Percentiles rank a stretch among this genome's conserved stretches.
phyloP scores from a whole-genome alignment of 2,888 invertebrate genomes.

The Nebria salina region DNA sequence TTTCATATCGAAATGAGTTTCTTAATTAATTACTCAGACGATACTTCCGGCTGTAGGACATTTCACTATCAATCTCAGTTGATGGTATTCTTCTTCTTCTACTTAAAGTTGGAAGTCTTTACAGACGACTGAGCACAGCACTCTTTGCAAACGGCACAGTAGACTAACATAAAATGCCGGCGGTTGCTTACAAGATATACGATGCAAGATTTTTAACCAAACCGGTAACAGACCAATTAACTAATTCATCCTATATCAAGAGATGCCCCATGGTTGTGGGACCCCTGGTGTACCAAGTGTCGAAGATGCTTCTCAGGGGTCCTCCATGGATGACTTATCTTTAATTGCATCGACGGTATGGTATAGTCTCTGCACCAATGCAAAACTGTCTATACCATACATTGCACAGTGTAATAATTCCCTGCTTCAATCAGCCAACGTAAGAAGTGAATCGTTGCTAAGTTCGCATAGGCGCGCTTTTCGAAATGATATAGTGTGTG shows the following conservation, averaged over 20 bases:
- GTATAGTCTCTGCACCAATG: conserved; percentile 26
- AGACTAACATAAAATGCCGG: not conserved
- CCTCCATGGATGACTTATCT: conserved; percentile 41
- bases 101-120: not conserved
- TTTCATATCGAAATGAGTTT: too few relatives aligned
- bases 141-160: not conserved
- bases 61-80: not conserved
- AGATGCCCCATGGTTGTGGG: conserved; percentile 9
- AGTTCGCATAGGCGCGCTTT: too few relatives aligned
- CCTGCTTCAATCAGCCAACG: too few relatives aligned
- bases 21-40: too few relatives aligned
- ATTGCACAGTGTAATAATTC: not conserved
- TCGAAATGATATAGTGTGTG: too few relatives aligned
- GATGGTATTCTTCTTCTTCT: not conserved
- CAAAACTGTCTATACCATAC: not conserved
- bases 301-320: conserved; percentile 41
- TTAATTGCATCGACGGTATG: conserved; percentile 39
- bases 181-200: not conserved
- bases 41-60: too few relatives aligned
- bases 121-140: not conserved
- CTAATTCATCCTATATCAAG: conserved; percentile 40
- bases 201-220: conserved; percentile 25
- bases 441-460: too few relatives aligned
- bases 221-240: conserved; percentile 45
- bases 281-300: conserved; percentile 40